Base-by-base conservation (phyloP, 2,888 invertebrate species). In the Hermodice carunculata region DNA sequence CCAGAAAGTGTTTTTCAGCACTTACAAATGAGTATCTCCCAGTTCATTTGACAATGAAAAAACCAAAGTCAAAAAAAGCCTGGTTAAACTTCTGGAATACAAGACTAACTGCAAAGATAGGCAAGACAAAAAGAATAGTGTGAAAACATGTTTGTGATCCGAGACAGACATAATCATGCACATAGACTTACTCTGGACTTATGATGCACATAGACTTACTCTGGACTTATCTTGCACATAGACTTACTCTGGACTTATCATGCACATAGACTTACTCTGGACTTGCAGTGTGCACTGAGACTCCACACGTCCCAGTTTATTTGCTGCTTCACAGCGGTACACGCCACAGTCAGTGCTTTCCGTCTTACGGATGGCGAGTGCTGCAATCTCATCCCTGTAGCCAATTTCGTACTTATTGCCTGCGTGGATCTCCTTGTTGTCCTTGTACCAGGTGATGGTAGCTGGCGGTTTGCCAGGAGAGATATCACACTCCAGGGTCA, bases 371-470 rank as follows among this genome's bases (percentile, higher is more conserved):
- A 96, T 93, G 26, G 53, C 62, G n/a, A 74, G 66, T 17, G 46
- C 31, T 14, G 70, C 92, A 0, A 85, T 86, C 74, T 95, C 87
- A 8, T 94, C 96, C 81, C 98, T 96, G 67, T 92, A 91, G 86
- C 94, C 93, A 82, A 98, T 94, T 78, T 93, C 92, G 87, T 96
- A 94, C 61, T 97, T 92, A 31, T 79, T 77, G 51, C 78, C 76
- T 31, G 70, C 34, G 37, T 71, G 51, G 28, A 72, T 37, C 61
- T 70, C 70, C 42, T 61, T 63, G 51, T 42, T 56, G 28, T 66
- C 67, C 51, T 71, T 69, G 66, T 63, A 76, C 76, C 76, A 76
- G 19, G 59, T 58, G 40, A 76, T 54, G 19, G 62, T 67, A 32
- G 76, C 62, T 22, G 34, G 43, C 2, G 76, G 76, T 22, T 73